Evolutionary conservation across 2,888 invertebrate genomes (phyloP), one percentile per base, ranked within the genome.

Genomic region (Catonia carolina): DNA sequence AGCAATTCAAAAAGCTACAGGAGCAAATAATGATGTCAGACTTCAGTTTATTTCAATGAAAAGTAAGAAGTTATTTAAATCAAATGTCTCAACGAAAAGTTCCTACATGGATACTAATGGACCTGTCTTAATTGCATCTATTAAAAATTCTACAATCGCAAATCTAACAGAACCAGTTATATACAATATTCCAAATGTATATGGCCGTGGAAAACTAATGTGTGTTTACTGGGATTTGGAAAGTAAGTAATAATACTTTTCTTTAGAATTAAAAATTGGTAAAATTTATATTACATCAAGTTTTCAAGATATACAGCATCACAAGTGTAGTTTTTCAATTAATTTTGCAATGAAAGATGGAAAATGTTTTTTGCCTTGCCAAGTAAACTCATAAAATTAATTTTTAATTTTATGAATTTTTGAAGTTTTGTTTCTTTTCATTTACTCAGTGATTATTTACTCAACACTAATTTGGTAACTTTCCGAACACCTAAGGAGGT

Each of bases 21-120:
- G 56, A 56, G 2, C 6, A 39, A 17, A 27, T 45, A 10, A 45
- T 27, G 27, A 27, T 8, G 42, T 42, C 17, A 18, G 58, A 15
- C 27, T 53, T 18, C 54, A 58, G 54, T 58, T 58, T 37, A 50
- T 58, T n/a, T 58, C 37, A 49, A 54, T 42, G 31, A 54, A 36
- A n/a, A 58, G 50, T 22, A 12, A 39, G 10, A 58, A 58, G 23
- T 36, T 58, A 33, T 58, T 58, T 35, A 33, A 45, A 12, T 27
- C 41, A 39, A 39, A 7, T 2, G 37, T 49, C 35, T n/a, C 17
- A n/a, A n/a, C 12, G 1, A 37, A 53, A 31, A 4, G 33, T 17
- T 39, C 37, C 22, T 31, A 42, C 10, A 31, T 35, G 14, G 48
- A 31, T 10, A 31, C 39, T 35, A 42, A 42, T 7, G 36, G 14